A percentile compares a stretch with the other conserved stretches of the same genome.
These are phyloP conservation scores for Schizotus pectinicornis DNA, from an alignment of 2,888 invertebrate genomes.

Conservation along the genomic window DNA sequence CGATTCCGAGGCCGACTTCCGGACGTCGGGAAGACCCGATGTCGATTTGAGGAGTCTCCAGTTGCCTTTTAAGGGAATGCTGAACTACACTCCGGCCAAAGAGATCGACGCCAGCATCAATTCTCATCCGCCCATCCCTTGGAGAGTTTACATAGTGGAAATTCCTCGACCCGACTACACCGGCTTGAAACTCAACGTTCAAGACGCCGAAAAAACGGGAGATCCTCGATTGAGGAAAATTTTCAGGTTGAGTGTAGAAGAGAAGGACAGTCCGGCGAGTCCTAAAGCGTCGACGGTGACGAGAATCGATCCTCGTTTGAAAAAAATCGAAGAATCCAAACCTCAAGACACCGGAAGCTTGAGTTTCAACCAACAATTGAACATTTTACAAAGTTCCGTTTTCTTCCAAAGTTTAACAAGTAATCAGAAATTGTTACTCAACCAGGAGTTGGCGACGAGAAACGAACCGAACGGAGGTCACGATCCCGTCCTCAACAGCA, in stretches of 20 bases:
- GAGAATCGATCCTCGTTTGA: slow-evolving; percentile 53
- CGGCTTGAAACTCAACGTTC: slow-evolving; percentile 72
- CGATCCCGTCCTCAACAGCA: slow-evolving; percentile 65
- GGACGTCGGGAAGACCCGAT: slow-evolving; percentile 59
- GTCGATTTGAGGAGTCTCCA: slow-evolving; percentile 75
- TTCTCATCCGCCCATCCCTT: slow-evolving; percentile 76
- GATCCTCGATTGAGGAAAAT: slow-evolving; percentile 81
- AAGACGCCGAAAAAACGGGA: slow-evolving; percentile 72
- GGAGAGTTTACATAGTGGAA: slow-evolving; percentile 66
- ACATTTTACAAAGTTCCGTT: slow-evolving; percentile 70
- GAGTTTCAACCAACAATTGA: slow-evolving; percentile 66
- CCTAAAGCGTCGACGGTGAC: slow-evolving; percentile 51
- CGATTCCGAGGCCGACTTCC: slow-evolving; percentile 2
- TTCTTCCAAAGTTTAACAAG: slow-evolving; percentile 76
- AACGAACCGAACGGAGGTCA: slow-evolving; percentile 64
- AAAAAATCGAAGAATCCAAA: slow-evolving; percentile 46
- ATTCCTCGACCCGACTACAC: slow-evolving; percentile 79
- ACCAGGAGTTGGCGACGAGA: slow-evolving; percentile 70
- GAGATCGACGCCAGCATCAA: slow-evolving; percentile 85
- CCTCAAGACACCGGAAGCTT: slow-evolving; percentile 50
- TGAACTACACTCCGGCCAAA: slow-evolving; percentile 83
- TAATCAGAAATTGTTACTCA: slow-evolving; percentile 74
- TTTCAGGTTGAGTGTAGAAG: slow-evolving; percentile 69
- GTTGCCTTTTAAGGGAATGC: slow-evolving; percentile 77
- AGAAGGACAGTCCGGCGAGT: slow-evolving; percentile 67